A percentile compares a stretch with the other conserved stretches of the same genome.
Conservation (phyloP, 2,113 vertebrate species). For the Megaceryle torquata region DNA sequence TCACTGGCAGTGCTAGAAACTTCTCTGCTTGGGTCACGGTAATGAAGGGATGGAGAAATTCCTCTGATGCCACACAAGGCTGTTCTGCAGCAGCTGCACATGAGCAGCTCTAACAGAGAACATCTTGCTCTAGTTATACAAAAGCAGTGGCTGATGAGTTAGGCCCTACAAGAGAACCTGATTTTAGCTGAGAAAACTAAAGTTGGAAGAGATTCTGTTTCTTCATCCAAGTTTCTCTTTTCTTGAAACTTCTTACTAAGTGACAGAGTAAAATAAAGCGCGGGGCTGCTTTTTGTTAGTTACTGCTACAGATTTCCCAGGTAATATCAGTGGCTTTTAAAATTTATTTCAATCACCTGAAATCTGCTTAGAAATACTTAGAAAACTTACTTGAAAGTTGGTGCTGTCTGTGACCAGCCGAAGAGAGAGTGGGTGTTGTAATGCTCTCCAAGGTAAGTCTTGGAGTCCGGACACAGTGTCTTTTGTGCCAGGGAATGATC, state of each 20-base stretch:
- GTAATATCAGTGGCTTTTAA: neutral
- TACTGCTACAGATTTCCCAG: neutral
- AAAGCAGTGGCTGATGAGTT: neutral
- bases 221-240: neutral
- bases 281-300: neutral
- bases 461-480: constrained; percentile 52
- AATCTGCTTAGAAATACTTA: neutral
- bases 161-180: neutral
- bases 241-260: neutral
- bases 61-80: neutral
- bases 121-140: neutral
- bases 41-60: neutral
- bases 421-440: constrained; percentile 61
- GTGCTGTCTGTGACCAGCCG: constrained; percentile 47
- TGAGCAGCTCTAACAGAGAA: neutral
- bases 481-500: constrained; percentile 23
- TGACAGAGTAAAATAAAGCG: neutral
- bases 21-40: neutral
- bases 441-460: constrained; percentile 43
- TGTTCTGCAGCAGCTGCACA: neutral
- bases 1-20: neutral
- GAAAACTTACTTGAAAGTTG: constrained; percentile 58
- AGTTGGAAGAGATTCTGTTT: neutral
- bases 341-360: neutral
- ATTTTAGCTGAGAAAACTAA: neutral